Percentiles rank a stretch among this genome's conserved stretches.
phyloP scores from a whole-genome alignment of 2,888 invertebrate genomes.

The Andrena marginata region DNA sequence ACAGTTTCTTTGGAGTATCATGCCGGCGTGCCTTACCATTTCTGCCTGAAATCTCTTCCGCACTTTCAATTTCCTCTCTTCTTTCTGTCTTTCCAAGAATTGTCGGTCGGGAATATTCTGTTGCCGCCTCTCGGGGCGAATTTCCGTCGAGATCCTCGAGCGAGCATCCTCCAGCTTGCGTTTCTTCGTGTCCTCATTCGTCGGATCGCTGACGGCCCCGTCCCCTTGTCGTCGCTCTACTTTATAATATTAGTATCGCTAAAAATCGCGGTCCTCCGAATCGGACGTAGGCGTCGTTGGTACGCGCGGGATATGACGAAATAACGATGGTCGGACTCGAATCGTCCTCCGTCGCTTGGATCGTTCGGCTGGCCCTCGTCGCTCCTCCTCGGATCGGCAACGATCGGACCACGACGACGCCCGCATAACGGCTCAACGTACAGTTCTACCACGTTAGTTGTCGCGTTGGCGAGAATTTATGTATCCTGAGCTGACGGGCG shows the following conservation, averaged over 20 bases:
- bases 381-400: constrained; percentile 18
- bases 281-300: constrained; percentile 72
- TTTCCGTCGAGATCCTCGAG: constrained; percentile 7
- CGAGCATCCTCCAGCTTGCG: neutral
- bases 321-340: constrained; percentile 49
- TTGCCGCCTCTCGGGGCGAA: constrained; percentile 9
- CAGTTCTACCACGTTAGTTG: constrained; percentile 36
- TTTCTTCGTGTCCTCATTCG: constrained; percentile 4
- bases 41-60: neutral
- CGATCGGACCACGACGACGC: constrained; percentile 37
- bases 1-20: constrained; percentile 83
- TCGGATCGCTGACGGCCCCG: constrained; percentile 14
- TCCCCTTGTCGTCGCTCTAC: constrained; percentile 36
- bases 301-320: constrained; percentile 67
- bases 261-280: constrained; percentile 69
- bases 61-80: constrained; percentile 10
- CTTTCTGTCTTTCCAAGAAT: constrained; percentile 6
- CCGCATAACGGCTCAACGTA: constrained; percentile 64
- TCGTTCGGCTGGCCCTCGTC: constrained; percentile 17
- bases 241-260: constrained; percentile 65
- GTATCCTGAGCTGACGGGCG: constrained; percentile 65
- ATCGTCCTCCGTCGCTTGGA: constrained; percentile 35
- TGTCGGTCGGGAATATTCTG: constrained; percentile 47
- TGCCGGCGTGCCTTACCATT: constrained; percentile 54
- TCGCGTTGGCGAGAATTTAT: constrained; percentile 60